Base-by-base conservation (phyloP, 2,797 vertebrate genomes). In the Notolabrus celidotus region DNA sequence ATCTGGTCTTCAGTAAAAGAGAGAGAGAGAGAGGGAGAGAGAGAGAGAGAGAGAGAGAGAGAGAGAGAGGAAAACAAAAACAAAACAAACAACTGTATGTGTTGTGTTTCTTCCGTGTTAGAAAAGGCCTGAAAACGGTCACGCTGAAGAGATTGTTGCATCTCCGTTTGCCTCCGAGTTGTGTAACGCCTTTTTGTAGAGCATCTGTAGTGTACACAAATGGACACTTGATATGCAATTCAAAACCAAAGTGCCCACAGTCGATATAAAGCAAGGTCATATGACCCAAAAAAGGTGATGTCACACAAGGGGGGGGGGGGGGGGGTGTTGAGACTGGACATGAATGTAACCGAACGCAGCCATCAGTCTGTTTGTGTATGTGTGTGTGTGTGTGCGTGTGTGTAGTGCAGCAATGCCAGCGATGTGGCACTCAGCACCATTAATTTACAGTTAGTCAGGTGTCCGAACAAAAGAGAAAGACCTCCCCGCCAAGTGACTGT, bases 201-300 rank as follows among this genome's bases (percentile, higher is more conserved):
- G 79, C 81, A 68, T 83, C 70, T 91, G 91, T 93, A 92, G 91
- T 92, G 90, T 90, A 87, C 78, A 83, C 71, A 79, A 53, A 80
- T 25, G 71, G 86, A 90, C 83, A 85, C 82, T 31, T 80, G 88
- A 89, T 91, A 90, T 87, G 87, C 80, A 67, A 80, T 81, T 87
- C 67, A 65, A 86, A 89, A 89, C 85, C 85, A 88, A 90, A 86
- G 90, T 89, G 90, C 82, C 88, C 86, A 74, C 76, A 80, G 78
- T 85, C 38, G 25, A 86, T 89, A 86, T 87, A 89, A 90, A 91
- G 88, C 89, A 76, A 82, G 88, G 89, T 90, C 89, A 84, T 77
- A 54, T 71, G 83, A 90, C 90, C 90, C 80, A 84, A 87, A 85
- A 89, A 79, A 78, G 65, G 81, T 87, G 80, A 78, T 56, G 74